These are phyloP conservation scores for Erpornis zantholeuca DNA, from an alignment of 2,113 vertebrate genomes.

Conservation along the genomic window DNA sequence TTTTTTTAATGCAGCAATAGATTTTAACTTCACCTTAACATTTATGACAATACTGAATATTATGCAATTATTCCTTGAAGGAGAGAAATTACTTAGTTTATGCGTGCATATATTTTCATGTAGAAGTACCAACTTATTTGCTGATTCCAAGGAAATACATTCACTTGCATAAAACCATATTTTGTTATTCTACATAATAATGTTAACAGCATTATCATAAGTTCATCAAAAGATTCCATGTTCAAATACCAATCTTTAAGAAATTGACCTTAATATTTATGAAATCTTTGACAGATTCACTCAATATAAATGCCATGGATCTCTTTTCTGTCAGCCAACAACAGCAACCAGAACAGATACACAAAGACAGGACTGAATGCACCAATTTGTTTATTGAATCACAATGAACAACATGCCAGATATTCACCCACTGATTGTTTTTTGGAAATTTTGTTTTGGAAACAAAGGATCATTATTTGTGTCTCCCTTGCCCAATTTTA, in stretches of 20 bases:
- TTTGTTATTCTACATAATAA: background rate
- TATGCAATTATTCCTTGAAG: background rate
- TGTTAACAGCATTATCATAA: background rate
- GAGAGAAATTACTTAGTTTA: background rate
- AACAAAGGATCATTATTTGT: background rate
- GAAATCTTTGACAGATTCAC: background rate
- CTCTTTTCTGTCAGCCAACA: background rate
- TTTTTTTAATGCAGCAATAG: background rate
- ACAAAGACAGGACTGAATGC: background rate
- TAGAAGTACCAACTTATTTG: background rate
- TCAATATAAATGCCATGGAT: background rate
- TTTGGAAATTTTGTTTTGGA: background rate
- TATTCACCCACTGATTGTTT: background rate
- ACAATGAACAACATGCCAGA: background rate
- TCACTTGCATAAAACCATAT: background rate
- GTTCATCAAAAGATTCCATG: background rate
- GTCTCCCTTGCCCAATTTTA: background rate
- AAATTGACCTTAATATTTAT: background rate
- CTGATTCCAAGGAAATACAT: background rate
- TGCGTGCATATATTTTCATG: background rate
- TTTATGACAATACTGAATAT: background rate
- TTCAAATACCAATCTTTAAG: background rate
- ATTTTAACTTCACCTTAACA: background rate
- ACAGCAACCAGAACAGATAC: background rate
- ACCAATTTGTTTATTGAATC: background rate